phyloP scores from a whole-genome alignment of 2,888 invertebrate genomes.

The Lochmaea capreae region DNA sequence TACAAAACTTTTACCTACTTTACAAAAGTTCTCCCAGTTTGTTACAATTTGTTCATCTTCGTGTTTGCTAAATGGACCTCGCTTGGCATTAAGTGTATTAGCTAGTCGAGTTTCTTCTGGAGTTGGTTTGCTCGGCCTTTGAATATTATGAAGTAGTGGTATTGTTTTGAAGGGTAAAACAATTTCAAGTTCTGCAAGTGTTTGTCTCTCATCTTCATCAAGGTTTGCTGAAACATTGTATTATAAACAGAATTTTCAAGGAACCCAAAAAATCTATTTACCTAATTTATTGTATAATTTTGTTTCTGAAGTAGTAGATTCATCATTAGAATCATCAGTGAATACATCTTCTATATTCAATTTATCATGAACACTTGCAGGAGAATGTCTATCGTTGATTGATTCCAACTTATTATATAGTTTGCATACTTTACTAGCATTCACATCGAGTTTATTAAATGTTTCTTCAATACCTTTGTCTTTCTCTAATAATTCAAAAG shows the following conservation, averaged over 20 bases:
- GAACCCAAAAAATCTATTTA: too few species aligned
- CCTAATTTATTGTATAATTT: too few species aligned
- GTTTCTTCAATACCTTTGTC: not conserved
- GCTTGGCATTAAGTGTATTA: conserved; percentile 17
- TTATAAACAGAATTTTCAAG: too few species aligned
- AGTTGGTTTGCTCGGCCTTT: conserved; percentile 27
- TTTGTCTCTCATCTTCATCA: not conserved
- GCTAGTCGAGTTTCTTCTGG: not conserved
- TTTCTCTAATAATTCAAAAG: not conserved
- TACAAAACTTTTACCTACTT: conserved; percentile 36
- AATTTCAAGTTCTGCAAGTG: conserved; percentile 16
- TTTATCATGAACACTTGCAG: too few species aligned
- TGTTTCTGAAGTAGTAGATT: too few species aligned
- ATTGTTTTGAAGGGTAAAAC: conserved; percentile 21
- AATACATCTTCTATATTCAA: too few species aligned
- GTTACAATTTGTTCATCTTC: conserved; percentile 44
- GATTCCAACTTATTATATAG: not conserved
- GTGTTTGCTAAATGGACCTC: conserved; percentile 41
- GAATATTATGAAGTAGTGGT: conserved; percentile 28
- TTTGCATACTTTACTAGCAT: not conserved
- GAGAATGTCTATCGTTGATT: not conserved
- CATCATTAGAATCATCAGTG: too few species aligned
- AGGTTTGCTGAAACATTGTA: not conserved
- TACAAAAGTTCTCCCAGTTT: conserved; percentile 46
- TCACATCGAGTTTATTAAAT: not conserved